Base-by-base conservation (phyloP, 2,113 vertebrate genomes). In the Tretioscincus oriximinensis region DNA sequence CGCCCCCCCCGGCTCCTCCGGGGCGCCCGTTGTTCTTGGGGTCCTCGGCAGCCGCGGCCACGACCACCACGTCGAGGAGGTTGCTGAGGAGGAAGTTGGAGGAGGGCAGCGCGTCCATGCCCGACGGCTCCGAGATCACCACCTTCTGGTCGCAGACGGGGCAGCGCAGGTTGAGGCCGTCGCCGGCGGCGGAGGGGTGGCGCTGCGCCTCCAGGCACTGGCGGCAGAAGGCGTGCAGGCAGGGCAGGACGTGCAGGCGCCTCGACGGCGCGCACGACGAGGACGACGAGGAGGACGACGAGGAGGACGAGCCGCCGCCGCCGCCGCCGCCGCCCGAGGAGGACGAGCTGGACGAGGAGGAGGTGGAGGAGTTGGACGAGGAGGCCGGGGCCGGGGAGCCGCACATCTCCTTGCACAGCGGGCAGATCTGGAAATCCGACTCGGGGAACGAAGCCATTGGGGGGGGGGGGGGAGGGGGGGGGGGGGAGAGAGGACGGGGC, bases 361-460 rank as follows among this genome's bases (percentile, higher is more conserved):
- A 97, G 85, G 97, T 96, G 77, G 97, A 97, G 6, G 96, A 97
- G 92, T 92, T 95, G 91, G 96, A 97, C 83, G 97, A 97, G 83
- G 97, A 97, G 88, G 97, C 95, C 7, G 96, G 95, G 77, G 96
- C 96, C 1, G 97, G 97, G 83, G 96, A 97, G 88, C 97, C 96
- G 85, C 97, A 98, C 93, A 96, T 93, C 95, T 97, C 96, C 93
- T 98, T 98, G 91, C 97, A 98, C 90, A 98, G 94, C 65, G 96
- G 96, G 87, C 97, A 98, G 82, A 97, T 95, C 94, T 98, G 97
- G 92, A 97, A 96, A 93, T 97, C 97, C n/a, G 96, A 94, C 88
- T 98, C 97, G 51, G 97, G 94, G 89, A 97, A 97, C 65, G 97
- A 97, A 96, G 97, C 97, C 97, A 98, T 98, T 96, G 95, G 93